These are phyloP conservation scores for Trichopoda pennipes DNA, from an alignment of 2,888 invertebrate species.

Conservation along the genomic window DNA sequence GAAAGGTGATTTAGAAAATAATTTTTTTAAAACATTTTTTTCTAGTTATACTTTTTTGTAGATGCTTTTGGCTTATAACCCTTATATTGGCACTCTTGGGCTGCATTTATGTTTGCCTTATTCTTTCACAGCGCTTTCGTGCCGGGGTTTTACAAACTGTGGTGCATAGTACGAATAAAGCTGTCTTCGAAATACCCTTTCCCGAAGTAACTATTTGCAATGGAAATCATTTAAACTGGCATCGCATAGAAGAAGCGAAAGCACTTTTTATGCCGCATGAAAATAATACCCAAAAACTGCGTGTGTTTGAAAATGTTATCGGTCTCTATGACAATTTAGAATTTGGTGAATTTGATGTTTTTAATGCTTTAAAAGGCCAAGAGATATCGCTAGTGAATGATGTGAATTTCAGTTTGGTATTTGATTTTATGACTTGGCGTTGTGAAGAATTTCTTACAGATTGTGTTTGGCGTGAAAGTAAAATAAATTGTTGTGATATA, in stretches of 20 bases:
- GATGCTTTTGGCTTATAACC: constrained; percentile 76
- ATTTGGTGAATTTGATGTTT: constrained; percentile 77
- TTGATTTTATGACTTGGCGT: constrained; percentile 77
- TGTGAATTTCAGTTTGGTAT: constrained; percentile 77
- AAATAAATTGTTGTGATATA: constrained; percentile 81
- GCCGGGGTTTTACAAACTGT: constrained; percentile 78
- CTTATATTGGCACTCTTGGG: constrained; percentile 76
- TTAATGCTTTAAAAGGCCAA: constrained; percentile 70
- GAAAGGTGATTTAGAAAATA: constrained; percentile 68
- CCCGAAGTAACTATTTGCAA: constrained; percentile 80
- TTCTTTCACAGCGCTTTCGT: constrained; percentile 77
- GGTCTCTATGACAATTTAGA: constrained; percentile 74
- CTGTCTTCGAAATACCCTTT: constrained; percentile 77
- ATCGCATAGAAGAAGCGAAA: constrained; percentile 75
- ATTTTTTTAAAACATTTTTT: neutral
- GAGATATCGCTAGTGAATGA: constrained; percentile 73
- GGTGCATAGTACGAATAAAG: constrained; percentile 78
- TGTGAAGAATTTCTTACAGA: constrained; percentile 80
- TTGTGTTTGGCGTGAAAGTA: constrained; percentile 81
- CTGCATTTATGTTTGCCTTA: constrained; percentile 76
- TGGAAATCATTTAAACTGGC: constrained; percentile 79
- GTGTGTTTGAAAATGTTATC: constrained; percentile 75
- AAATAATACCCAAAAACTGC: constrained; percentile 62
- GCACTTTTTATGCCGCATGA: constrained; percentile 74
- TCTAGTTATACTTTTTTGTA: constrained; percentile 25